Percentiles rank a stretch among this genome's conserved stretches.
These are phyloP conservation scores for Drosophila multiciliata DNA, from an alignment of 2,888 invertebrate species.

Conservation along the genomic window DNA sequence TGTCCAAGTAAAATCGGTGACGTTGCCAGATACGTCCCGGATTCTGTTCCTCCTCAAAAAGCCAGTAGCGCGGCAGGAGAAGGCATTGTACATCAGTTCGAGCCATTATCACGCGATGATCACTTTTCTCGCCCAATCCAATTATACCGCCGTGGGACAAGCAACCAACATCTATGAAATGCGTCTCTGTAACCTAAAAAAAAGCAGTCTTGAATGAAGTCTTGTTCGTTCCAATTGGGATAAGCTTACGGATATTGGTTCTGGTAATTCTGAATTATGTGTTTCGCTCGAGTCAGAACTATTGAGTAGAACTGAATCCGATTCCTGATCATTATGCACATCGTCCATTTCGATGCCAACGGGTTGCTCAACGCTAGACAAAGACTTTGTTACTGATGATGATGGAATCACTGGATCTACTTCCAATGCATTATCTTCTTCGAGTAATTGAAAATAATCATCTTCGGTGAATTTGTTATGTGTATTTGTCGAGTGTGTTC, in stretches of 20 bases:
- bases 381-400: background rate
- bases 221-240: background rate
- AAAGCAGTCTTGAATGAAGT: background rate
- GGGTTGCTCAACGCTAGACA: background rate
- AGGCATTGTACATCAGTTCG: conserved; percentile 88
- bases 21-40: conserved; percentile 84
- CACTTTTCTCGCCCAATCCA: conserved; percentile 89
- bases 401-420: conserved; percentile 3
- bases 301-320: background rate
- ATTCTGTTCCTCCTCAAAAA: conserved; percentile 86
- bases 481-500: no score
- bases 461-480: background rate
- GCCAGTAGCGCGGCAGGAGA: conserved; percentile 89
- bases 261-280: background rate
- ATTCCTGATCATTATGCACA: background rate
- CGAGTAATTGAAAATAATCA: background rate
- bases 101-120: conserved; percentile 89
- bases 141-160: conserved; percentile 85
- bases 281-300: background rate
- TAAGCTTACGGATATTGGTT: background rate
- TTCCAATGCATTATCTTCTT: conserved; percentile 5
- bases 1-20: conserved; percentile 78
- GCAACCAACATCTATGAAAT: conserved; percentile 83
- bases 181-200: conserved; percentile 63
- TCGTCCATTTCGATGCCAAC: conserved; percentile 10